These are phyloP conservation scores for Perdita meconis DNA, from an alignment of 2,888 invertebrate species.

Conservation along the genomic window DNA sequence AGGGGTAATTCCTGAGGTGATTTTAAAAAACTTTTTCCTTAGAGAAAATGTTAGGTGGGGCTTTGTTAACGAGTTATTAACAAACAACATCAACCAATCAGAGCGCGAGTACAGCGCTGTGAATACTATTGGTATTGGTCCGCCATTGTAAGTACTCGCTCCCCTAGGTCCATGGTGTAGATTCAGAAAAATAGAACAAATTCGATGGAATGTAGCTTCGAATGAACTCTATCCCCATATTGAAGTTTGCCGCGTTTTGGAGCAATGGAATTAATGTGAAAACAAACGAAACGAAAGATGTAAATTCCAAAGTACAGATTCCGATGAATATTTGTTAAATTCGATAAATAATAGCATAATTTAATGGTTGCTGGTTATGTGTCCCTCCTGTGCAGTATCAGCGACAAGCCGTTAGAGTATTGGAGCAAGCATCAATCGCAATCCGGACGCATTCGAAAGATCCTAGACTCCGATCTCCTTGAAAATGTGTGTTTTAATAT, in stretches of 20 bases:
- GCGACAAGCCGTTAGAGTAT: constrained; percentile 93
- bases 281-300: constrained; percentile 52
- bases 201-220: background rate
- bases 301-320: constrained; percentile 42
- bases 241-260: constrained; percentile 17
- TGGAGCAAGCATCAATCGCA: constrained; percentile 89
- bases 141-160: too few relatives aligned
- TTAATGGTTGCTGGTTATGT: constrained; percentile 88
- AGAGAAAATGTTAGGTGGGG: too few relatives aligned
- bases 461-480: constrained; percentile 71
- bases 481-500: constrained; percentile 69
- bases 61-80: too few relatives aligned
- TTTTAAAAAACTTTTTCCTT: too few relatives aligned
- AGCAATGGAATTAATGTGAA: background rate
- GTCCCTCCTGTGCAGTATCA: constrained; percentile 92
- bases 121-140: too few relatives aligned
- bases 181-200: background rate
- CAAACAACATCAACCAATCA: too few relatives aligned
- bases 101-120: too few relatives aligned
- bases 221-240: background rate
- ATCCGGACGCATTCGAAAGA: constrained; percentile 69
- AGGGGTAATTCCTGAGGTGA: too few relatives aligned
- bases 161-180: too few relatives aligned
- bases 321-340: constrained; percentile 1
- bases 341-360: constrained; percentile 24